Evolutionary conservation across 2,888 invertebrate species (phyloP).

Genomic region (Neelides folsomi): DNA sequence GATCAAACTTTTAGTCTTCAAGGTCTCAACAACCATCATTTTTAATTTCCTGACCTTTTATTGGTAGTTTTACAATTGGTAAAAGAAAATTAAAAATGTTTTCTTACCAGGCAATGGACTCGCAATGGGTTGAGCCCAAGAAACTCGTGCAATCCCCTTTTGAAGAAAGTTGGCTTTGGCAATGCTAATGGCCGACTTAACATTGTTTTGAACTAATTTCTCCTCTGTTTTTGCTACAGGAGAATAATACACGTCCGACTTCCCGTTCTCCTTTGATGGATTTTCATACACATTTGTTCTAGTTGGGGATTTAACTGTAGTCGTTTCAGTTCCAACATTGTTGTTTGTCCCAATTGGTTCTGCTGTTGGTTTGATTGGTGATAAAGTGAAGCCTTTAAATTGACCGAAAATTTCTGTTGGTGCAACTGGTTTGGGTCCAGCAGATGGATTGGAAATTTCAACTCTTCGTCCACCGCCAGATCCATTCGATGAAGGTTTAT

Average conservation of each 20-base stretch:
- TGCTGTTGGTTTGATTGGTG: conserved; percentile 42
- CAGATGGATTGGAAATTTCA: conserved; percentile 3
- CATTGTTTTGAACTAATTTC: conserved; percentile 12
- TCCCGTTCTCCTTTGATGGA: conserved; percentile 16
- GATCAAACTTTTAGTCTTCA: too few species aligned
- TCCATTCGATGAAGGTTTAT: conserved; percentile 6
- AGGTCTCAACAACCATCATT: too few species aligned
- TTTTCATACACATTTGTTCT: conserved; percentile 5
- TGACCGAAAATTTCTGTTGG: conserved; percentile 58
- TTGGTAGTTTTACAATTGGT: too few species aligned
- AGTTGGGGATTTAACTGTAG: conserved; percentile 5
- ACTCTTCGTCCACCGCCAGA: not conserved
- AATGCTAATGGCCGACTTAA: conserved; percentile 11
- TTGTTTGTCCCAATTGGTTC: conserved; percentile 15
- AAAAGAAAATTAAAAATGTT: too few species aligned
- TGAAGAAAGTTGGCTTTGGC: conserved; percentile 20
- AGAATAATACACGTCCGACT: conserved; percentile 27
- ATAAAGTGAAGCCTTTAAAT: conserved; percentile 70
- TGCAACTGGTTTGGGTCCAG: not conserved
- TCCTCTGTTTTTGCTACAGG: conserved; percentile 17
- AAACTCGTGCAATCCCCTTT: conserved; percentile 20
- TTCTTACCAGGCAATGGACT: conserved; percentile 15
- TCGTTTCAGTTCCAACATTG: not conserved
- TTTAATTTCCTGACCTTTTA: too few species aligned
- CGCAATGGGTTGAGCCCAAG: conserved; percentile 31